A percentile compares a stretch with the other conserved stretches of the same genome.
These are phyloP conservation scores for Aphrocallistes beatrix DNA, from an alignment of 37 sponge, comb jelly and placozoan species.

Conservation along the genomic window DNA sequence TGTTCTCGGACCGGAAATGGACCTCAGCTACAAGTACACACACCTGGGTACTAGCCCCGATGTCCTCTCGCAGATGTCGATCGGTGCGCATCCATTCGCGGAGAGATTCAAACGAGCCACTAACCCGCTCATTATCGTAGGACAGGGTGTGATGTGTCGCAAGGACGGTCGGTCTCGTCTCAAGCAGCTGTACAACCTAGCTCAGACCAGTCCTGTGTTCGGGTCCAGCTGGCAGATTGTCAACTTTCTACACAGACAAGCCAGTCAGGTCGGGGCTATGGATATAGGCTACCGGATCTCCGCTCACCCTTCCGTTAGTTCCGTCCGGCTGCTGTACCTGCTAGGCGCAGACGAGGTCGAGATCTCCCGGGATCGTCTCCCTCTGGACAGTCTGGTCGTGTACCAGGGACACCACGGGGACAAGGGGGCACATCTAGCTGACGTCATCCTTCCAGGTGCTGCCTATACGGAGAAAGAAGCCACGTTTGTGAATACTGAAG, in stretches of 20 bases:
- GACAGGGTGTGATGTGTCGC: neutral
- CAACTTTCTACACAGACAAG: neutral
- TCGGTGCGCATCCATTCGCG: conserved; percentile 66
- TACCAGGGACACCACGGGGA: conserved; percentile 99
- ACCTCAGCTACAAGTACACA: conserved; percentile 67
- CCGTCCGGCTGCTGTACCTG: conserved; percentile 58
- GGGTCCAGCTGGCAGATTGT: neutral
- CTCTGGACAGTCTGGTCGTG: conserved; percentile 62
- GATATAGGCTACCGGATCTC: conserved; percentile 64
- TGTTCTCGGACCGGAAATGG: conserved; percentile 53
- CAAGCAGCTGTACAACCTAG: conserved; percentile 5
- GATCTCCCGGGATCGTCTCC: conserved; percentile 40
- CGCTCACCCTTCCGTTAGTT: conserved; percentile 22
- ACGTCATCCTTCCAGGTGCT: conserved; percentile 86
- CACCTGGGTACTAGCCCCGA: conserved; percentile 63
- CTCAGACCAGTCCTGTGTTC: conserved; percentile 20
- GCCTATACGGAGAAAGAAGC: conserved; percentile 95
- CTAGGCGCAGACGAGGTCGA: conserved; percentile 58
- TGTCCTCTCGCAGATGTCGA: conserved; percentile 46
- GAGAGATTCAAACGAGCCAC: conserved; percentile 24
- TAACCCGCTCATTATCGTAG: neutral
- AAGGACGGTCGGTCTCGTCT: neutral
- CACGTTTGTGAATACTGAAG: conserved; percentile 94
- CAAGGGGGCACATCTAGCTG: conserved; percentile 69
- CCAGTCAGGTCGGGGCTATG: conserved; percentile 91